Percentiles rank a stretch among this genome's conserved stretches.
Conservation (phyloP, 2,797 vertebrate genomes). For the Argentina silus region DNA sequence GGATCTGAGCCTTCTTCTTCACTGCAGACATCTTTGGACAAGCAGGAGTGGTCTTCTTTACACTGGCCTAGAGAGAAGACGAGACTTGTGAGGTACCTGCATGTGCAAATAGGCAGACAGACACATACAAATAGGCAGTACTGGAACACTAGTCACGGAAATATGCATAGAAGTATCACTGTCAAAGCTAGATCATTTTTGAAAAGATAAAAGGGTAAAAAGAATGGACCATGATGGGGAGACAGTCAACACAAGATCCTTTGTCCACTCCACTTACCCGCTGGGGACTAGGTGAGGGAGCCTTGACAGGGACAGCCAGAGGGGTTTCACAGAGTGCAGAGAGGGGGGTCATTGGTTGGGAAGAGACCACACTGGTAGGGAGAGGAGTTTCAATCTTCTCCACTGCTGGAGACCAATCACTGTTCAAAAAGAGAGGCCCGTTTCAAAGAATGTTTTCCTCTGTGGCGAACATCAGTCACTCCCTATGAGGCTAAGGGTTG, state of each 20-base stretch:
- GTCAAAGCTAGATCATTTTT: neutral
- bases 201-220: too few species aligned
- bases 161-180: neutral
- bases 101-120: conserved; percentile 4
- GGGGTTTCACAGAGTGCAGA: conserved; percentile 15
- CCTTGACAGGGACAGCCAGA: neutral
- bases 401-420: neutral
- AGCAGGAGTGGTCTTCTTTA: conserved; percentile 10
- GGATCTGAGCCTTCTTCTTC: conserved; percentile 42
- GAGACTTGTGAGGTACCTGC: neutral
- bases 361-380: conserved; percentile 11
- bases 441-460: neutral
- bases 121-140: neutral
- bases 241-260: neutral
- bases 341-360: neutral
- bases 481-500: neutral
- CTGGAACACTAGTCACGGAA: neutral
- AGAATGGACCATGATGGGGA: too few species aligned
- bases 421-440: neutral
- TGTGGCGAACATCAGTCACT: neutral
- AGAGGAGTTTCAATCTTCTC: neutral
- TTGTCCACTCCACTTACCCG: conserved; percentile 6
- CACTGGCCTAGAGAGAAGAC: conserved; percentile 18
- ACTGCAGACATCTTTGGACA: conserved; percentile 21
- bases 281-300: conserved; percentile 16